Percentiles rank a stretch among this genome's conserved stretches.
These are phyloP conservation scores for Thalpophila matura DNA, from an alignment of 2,888 invertebrate species.

Conservation along the genomic window DNA sequence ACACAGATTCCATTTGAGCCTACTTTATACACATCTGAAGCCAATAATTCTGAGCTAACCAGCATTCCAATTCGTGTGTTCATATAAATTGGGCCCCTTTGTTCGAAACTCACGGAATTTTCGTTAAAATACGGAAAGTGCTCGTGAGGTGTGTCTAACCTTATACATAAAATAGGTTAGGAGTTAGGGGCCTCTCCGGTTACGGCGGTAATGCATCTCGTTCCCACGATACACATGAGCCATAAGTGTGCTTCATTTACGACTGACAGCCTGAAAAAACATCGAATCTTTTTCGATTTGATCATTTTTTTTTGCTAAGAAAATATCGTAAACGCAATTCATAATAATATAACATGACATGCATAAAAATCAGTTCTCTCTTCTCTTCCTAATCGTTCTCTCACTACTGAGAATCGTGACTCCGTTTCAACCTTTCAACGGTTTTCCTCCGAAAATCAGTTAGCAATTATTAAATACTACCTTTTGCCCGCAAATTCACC, in stretches of 20 bases:
- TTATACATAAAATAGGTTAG: constrained; percentile 78
- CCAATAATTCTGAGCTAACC: constrained; percentile 51
- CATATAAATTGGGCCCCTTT: constrained; percentile 65
- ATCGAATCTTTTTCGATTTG: neutral
- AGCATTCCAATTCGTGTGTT: constrained; percentile 56
- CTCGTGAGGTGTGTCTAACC: constrained; percentile 70
- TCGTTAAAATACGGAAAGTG: constrained; percentile 62
- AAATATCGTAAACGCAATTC: too few species aligned
- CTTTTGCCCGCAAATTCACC: too few species aligned
- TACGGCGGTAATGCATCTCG: constrained; percentile 75
- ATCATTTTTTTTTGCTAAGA: too few species aligned
- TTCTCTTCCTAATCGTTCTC: too few species aligned
- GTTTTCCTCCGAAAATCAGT: too few species aligned
- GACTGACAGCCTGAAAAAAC: constrained; percentile 20
- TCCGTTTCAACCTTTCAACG: too few species aligned
- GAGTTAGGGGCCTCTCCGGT: constrained; percentile 64
- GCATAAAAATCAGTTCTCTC: too few species aligned
- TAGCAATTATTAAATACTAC: too few species aligned
- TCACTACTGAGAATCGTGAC: too few species aligned
- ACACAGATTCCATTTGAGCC: neutral
- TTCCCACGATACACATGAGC: constrained; percentile 79
- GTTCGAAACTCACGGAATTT: constrained; percentile 64
- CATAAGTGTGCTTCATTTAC: constrained; percentile 64
- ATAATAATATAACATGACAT: too few species aligned
- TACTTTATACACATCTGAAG: constrained; percentile 19